Evolutionary conservation across 2,888 invertebrate species (phyloP).

Genomic region (Pelosia muscerda): DNA sequence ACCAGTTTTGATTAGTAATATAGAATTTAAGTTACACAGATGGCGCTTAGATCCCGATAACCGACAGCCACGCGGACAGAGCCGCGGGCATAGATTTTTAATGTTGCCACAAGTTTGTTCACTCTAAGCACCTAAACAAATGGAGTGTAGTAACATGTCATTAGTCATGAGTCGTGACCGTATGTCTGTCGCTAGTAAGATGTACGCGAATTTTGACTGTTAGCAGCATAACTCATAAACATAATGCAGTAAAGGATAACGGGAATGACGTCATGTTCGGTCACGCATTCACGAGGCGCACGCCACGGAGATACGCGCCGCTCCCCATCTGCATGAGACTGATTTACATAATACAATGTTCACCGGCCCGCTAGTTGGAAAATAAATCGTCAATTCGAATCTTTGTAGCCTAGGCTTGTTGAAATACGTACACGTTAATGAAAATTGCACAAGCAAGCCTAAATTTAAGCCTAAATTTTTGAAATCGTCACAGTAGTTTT

Average conservation of each 20-base stretch:
- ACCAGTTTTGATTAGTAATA: too few relatives aligned
- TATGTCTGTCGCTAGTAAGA: neutral
- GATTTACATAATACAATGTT: slow-evolving; percentile 37
- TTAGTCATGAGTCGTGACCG: neutral
- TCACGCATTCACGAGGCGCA: slow-evolving; percentile 17
- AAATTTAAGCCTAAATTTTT: too few relatives aligned
- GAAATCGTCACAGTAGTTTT: too few relatives aligned
- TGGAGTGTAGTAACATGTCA: slow-evolving; percentile 4
- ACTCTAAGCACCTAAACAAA: too few relatives aligned
- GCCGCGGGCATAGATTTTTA: too few relatives aligned
- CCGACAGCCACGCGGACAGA: too few relatives aligned
- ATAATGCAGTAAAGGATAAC: slow-evolving; percentile 18
- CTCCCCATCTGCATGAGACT: slow-evolving; percentile 35
- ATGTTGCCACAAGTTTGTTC: too few relatives aligned
- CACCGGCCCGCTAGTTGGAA: slow-evolving; percentile 10
- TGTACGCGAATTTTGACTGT: neutral
- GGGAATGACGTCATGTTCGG: slow-evolving; percentile 15
- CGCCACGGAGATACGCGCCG: slow-evolving; percentile 45
- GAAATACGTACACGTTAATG: too few relatives aligned
- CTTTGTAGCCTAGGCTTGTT: too few relatives aligned
- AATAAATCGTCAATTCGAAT: neutral
- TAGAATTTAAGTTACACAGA: too few relatives aligned
- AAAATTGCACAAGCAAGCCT: too few relatives aligned
- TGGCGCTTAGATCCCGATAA: too few relatives aligned
- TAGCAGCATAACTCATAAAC: neutral